Evolutionary conservation across 2,888 invertebrate species (phyloP).

Genomic region (Phortica magna): DNA sequence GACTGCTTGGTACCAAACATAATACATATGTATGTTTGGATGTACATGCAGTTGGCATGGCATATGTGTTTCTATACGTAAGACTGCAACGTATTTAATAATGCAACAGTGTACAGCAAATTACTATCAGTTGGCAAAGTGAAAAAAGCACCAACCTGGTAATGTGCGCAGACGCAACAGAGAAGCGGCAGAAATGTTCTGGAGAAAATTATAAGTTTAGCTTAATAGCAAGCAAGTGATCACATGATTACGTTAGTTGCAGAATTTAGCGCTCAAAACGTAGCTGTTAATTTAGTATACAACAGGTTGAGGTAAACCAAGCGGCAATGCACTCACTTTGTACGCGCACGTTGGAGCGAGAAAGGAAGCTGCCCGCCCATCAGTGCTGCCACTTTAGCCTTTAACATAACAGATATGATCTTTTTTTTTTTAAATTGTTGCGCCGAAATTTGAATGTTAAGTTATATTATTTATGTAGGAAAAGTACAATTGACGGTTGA

Average conservation of each 20-base stretch:
- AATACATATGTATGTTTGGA: not conserved
- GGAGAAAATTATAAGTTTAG: not conserved
- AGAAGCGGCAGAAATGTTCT: not conserved
- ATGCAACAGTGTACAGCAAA: constrained; percentile 23
- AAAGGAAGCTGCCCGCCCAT: too few species aligned
- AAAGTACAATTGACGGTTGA: too few species aligned
- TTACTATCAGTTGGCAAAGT: constrained; percentile 2
- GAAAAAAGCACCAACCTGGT: not conserved
- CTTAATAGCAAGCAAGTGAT: not conserved
- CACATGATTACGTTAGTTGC: not conserved
- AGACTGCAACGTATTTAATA: constrained; percentile 4
- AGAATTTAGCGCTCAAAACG: not conserved
- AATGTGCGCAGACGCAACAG: not conserved
- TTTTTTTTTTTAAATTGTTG: too few species aligned
- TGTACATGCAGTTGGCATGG: not conserved
- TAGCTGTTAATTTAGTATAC: not conserved
- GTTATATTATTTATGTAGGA: too few species aligned
- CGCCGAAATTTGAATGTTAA: too few species aligned
- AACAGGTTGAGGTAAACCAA: not conserved
- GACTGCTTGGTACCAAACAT: constrained; percentile 64
- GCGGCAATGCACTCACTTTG: not conserved
- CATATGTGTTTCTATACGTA: constrained; percentile 12
- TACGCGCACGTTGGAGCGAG: too few species aligned
- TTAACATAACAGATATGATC: too few species aligned
- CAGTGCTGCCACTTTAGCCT: too few species aligned